Evolutionary conservation across 2,888 invertebrate genomes (phyloP).

Genomic region (Pyrrhosoma nymphula): DNA sequence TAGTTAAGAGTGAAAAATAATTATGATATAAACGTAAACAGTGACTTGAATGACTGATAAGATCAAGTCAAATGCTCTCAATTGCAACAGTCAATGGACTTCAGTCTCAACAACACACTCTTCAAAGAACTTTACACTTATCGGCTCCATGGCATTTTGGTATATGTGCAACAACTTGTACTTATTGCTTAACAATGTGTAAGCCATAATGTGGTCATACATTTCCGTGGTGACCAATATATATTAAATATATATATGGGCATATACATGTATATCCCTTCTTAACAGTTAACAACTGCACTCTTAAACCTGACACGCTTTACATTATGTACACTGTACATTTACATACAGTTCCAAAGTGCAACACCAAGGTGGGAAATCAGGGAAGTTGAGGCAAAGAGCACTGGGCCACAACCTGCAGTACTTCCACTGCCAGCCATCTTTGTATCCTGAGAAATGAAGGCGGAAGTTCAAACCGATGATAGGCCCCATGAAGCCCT

Average conservation of each 20-base stretch:
- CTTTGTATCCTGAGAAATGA: slow-evolving; percentile 55
- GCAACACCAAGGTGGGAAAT: slow-evolving; percentile 22
- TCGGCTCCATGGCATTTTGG: neutral
- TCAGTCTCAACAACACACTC: neutral
- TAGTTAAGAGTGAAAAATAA: neutral
- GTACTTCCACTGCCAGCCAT: slow-evolving; percentile 48
- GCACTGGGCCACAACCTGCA: slow-evolving; percentile 45
- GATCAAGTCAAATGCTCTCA: neutral
- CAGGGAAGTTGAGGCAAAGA: neutral
- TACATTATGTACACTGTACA: slow-evolving; percentile 9
- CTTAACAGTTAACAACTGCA: slow-evolving; percentile 8
- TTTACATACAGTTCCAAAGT: neutral
- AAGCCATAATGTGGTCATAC: neutral
- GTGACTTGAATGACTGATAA: neutral
- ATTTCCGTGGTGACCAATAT: neutral
- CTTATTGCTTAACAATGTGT: slow-evolving; percentile 10
- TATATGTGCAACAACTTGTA: neutral
- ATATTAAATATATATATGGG: slow-evolving; percentile 13
- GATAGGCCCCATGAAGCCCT: neutral
- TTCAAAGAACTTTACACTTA: neutral
- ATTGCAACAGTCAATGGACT: neutral
- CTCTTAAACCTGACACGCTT: slow-evolving; percentile 8
- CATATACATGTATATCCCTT: neutral
- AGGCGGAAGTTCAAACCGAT: slow-evolving; percentile 25
- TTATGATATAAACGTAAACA: neutral